Conservation (phyloP, 2,113 vertebrate genomes). For the Scartelaos histophorus region DNA sequence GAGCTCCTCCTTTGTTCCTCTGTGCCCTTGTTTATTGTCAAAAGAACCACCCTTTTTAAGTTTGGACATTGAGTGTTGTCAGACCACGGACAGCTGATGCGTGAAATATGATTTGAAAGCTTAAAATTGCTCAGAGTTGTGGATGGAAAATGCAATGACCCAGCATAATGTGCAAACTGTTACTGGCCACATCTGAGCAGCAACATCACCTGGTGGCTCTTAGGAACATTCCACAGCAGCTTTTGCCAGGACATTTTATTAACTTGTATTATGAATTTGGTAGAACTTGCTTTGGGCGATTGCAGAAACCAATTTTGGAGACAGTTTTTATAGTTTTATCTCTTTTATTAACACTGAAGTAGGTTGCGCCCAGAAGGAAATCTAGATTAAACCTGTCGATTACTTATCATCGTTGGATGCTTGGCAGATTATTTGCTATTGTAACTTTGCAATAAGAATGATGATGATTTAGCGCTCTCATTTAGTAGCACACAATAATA, state of each 20-base stretch:
- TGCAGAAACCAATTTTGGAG: not conserved
- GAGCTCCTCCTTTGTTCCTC: conserved; percentile 15
- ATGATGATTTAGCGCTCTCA: not conserved
- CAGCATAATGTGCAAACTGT: conserved; percentile 35
- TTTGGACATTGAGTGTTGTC: conserved; percentile 23
- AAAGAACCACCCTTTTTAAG: conserved; percentile 23
- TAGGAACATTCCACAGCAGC: conserved; percentile 41
- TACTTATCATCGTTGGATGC: not conserved
- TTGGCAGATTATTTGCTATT: not conserved
- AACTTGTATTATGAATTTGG: conserved; percentile 7
- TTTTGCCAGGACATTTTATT: conserved; percentile 5
- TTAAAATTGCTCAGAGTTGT: conserved; percentile 38
- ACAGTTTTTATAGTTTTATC: not conserved
- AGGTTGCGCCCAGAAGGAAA: not conserved
- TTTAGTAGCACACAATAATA: conserved; percentile 3
- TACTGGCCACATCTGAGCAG: conserved; percentile 32
- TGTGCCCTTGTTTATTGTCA: conserved; percentile 17
- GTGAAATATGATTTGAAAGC: conserved; percentile 37
- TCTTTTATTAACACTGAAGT: not conserved
- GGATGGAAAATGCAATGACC: conserved; percentile 17
- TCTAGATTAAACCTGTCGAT: not conserved
- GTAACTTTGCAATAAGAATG: not conserved
- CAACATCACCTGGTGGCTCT: conserved; percentile 32
- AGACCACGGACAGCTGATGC: conserved; percentile 20
- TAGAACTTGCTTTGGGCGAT: not conserved